Evolutionary conservation across 2,113 vertebrate genomes (phyloP).

Genomic region (Mesembrinibis cayennensis): DNA sequence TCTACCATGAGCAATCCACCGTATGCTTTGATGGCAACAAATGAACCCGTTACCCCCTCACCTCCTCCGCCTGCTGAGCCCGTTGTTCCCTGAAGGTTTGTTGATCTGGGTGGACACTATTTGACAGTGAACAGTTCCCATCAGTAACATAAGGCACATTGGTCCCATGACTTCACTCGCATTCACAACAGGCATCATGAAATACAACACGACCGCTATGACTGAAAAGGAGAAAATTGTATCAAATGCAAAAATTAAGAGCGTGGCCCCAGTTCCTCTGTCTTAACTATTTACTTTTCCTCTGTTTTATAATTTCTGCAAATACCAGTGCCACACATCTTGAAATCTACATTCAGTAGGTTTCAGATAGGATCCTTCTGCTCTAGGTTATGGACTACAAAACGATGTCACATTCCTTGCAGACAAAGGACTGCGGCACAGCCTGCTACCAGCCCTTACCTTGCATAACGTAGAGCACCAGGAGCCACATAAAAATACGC

Average conservation of each 20-base stretch:
- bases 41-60: constrained; percentile 12
- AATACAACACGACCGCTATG: constrained; percentile 82
- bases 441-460: constrained; percentile 67
- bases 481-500: constrained; percentile 87
- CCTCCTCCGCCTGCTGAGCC: constrained; percentile 86
- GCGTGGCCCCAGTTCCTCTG: too few relatives aligned
- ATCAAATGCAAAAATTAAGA: not conserved
- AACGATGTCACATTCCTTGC: not conserved
- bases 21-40: not conserved
- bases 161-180: constrained; percentile 90
- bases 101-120: constrained; percentile 92
- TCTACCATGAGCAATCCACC: not conserved
- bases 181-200: constrained; percentile 83
- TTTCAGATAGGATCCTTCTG: not conserved
- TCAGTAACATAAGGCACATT: constrained; percentile 94
- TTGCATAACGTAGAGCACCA: constrained; percentile 92
- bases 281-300: not conserved
- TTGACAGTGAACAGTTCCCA: constrained; percentile 98
- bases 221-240: constrained; percentile 71
- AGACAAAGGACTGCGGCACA: not conserved
- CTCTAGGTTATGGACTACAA: not conserved
- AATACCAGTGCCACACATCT: not conserved
- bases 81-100: constrained; percentile 74
- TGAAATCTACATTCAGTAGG: not conserved
- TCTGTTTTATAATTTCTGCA: not conserved